Conservation (phyloP, 2,888 invertebrate genomes). For the Tiliacea aurago region DNA sequence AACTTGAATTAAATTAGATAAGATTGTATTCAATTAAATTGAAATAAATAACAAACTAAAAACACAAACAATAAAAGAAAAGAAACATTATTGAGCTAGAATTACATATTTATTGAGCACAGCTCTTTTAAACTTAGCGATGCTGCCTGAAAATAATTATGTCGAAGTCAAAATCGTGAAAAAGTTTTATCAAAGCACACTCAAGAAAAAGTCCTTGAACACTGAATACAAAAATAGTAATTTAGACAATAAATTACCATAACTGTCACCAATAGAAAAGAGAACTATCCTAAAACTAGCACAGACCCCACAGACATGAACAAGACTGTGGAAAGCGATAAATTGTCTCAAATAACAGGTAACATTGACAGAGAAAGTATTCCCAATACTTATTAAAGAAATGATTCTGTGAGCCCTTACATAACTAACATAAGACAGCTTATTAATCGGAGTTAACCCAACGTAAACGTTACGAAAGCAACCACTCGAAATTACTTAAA, state of each 20-base stretch:
- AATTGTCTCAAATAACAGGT: constrained; percentile 29
- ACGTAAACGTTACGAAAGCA: constrained; percentile 52
- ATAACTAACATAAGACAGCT: constrained; percentile 53
- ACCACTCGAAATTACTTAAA: constrained; percentile 59
- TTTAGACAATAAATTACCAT: neutral
- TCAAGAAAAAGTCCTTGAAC: neutral
- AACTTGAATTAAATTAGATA: too few relatives aligned
- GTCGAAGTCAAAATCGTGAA: too few relatives aligned
- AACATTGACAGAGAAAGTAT: constrained; percentile 50
- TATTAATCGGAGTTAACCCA: constrained; percentile 62
- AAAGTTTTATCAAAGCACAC: neutral
- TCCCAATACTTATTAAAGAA: constrained; percentile 44
- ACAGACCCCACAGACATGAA: constrained; percentile 12
- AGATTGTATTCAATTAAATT: too few relatives aligned
- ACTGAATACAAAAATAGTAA: neutral
- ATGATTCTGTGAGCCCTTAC: constrained; percentile 47
- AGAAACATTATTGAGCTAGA: too few relatives aligned
- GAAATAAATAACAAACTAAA: too few relatives aligned
- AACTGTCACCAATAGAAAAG: neutral
- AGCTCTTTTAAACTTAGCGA: too few relatives aligned
- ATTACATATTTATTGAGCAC: too few relatives aligned
- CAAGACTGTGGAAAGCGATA: constrained; percentile 34
- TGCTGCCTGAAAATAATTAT: too few relatives aligned
- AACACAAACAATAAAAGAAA: too few relatives aligned
- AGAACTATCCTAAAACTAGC: constrained; percentile 4